Evolutionary conservation across 1,140 invertebrate species (phyloP).

Genomic region (Megathymus violae): DNA sequence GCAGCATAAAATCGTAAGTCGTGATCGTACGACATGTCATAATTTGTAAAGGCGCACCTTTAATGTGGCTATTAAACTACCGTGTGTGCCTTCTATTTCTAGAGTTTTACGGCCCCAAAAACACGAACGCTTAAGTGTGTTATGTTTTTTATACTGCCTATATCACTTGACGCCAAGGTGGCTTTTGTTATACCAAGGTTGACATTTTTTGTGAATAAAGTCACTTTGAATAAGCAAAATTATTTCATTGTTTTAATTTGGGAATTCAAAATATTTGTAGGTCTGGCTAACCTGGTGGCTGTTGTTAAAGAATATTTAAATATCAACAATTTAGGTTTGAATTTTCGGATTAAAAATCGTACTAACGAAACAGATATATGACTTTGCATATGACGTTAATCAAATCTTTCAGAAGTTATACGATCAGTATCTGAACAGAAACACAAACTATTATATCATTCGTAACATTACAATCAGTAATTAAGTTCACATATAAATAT

Average conservation of each 20-base stretch:
- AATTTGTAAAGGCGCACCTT: slow-evolving; percentile 26
- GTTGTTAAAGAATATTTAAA: no score
- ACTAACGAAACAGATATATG: no score
- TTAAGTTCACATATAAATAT: no score
- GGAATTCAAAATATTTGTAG: no score
- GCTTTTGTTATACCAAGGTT: slow-evolving; percentile 14
- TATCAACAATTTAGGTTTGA: no score
- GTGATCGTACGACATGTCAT: slow-evolving; percentile 2
- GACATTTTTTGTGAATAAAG: slow-evolving; percentile 1
- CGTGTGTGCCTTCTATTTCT: slow-evolving; percentile 54
- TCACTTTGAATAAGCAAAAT: neutral
- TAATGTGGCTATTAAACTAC: slow-evolving; percentile 57
- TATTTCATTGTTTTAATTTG: slow-evolving; percentile 11
- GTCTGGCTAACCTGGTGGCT: no score
- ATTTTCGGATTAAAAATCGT: no score
- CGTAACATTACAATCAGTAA: no score
- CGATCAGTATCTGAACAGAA: no score
- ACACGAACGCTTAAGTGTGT: slow-evolving; percentile 51
- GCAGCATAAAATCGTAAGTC: neutral
- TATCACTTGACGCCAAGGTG: slow-evolving; percentile 18
- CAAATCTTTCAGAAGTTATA: no score
- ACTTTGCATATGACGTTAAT: no score
- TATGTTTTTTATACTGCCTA: slow-evolving; percentile 44
- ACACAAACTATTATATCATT: no score
- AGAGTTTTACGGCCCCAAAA: slow-evolving; percentile 50